These are phyloP conservation scores for Ibidorhyncha struthersii DNA, from an alignment of 2,113 vertebrate species.

Conservation along the genomic window DNA sequence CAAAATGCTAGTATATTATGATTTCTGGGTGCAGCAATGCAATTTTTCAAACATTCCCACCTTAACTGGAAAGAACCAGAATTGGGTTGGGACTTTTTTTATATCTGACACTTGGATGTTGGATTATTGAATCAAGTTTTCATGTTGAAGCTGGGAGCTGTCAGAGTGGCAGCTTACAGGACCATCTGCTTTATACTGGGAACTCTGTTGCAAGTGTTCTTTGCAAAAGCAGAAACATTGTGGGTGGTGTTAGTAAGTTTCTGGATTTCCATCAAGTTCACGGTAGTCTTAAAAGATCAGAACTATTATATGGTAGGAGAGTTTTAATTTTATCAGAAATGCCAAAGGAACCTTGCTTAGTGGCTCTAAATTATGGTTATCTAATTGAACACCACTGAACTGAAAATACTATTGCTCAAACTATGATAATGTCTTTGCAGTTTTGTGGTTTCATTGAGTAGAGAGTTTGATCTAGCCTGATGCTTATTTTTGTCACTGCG, in stretches of 20 bases:
- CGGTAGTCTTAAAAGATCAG: constrained; percentile 37
- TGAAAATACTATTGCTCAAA: constrained; percentile 47
- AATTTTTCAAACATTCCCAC: background rate
- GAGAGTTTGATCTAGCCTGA: constrained; percentile 36
- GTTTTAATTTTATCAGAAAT: constrained; percentile 57
- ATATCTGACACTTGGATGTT: background rate
- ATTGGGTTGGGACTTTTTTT: background rate
- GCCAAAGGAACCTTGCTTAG: background rate
- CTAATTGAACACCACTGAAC: constrained; percentile 35
- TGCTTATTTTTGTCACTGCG: background rate
- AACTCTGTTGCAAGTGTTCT: background rate
- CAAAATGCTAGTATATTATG: background rate
- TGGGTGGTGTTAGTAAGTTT: background rate
- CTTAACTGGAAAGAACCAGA: background rate
- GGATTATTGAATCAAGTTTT: background rate
- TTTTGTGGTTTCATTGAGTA: constrained; percentile 9
- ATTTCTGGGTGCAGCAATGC: background rate
- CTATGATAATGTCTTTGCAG: constrained; percentile 18
- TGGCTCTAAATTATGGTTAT: constrained; percentile 41
- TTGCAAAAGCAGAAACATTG: background rate
- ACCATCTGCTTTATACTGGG: background rate
- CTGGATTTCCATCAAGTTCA: background rate
- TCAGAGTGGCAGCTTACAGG: background rate
- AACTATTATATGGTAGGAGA: background rate
- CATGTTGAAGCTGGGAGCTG: background rate